A percentile compares a stretch with the other conserved stretches of the same genome.
These are phyloP conservation scores for Motacilla alba DNA, from an alignment of 2,113 vertebrate species.

Conservation along the genomic window DNA sequence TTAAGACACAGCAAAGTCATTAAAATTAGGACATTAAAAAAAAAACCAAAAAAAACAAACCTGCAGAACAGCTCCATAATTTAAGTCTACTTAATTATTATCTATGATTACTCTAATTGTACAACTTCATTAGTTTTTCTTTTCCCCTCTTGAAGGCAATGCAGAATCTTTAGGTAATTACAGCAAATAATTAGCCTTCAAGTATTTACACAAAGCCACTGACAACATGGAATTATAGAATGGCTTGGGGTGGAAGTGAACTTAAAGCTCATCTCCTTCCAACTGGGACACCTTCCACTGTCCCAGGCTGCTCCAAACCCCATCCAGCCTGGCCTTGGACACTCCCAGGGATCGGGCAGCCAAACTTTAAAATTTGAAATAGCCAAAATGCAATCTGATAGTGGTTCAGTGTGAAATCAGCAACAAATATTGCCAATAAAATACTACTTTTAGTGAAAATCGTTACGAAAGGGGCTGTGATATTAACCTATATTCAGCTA, in stretches of 20 bases:
- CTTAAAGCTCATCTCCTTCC: not conserved
- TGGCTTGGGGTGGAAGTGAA: not conserved
- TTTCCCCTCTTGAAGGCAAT: not conserved
- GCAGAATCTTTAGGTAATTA: not conserved
- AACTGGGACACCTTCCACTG: fast-evolving
- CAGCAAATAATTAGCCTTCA: not conserved
- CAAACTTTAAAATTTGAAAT: not conserved
- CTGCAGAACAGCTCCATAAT: not conserved
- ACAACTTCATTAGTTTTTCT: not conserved
- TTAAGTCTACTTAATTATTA: conserved; percentile 35
- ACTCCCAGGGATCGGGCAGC: not conserved
- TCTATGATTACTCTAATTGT: not conserved
- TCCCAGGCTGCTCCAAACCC: not conserved
- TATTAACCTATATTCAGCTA: not conserved
- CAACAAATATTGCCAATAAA: not conserved
- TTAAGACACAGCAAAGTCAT: not conserved
- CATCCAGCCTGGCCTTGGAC: not conserved
- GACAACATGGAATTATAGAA: not conserved
- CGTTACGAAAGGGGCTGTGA: fast-evolving
- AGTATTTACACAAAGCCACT: not conserved
- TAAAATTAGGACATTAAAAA: not conserved
- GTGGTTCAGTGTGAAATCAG: not conserved
- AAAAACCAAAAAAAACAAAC: no score
- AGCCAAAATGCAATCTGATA: not conserved
- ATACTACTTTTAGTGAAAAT: not conserved